A percentile compares a stretch with the other conserved stretches of the same genome.
Evolutionary conservation across 2,797 vertebrate genomes (phyloP).

Genomic region (Champsocephalus gunnari): DNA sequence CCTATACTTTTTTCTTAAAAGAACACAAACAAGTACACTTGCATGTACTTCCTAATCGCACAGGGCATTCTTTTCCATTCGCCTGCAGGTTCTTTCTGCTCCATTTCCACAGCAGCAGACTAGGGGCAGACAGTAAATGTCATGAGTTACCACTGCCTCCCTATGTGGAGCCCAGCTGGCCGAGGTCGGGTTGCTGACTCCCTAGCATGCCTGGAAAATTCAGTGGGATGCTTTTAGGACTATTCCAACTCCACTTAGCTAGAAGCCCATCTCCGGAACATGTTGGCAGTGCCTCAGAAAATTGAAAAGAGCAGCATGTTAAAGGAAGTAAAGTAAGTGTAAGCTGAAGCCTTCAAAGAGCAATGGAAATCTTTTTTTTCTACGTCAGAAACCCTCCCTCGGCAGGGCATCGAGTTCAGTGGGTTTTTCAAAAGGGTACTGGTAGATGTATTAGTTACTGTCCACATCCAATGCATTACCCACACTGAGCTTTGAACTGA

Average conservation of each 20-base stretch:
- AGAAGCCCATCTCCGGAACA: slow-evolving; percentile 30
- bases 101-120: slow-evolving; percentile 54
- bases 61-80: slow-evolving; percentile 1
- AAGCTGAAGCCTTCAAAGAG: slow-evolving; percentile 37
- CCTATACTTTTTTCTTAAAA: slow-evolving; percentile 4
- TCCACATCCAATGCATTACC: slow-evolving; percentile 29
- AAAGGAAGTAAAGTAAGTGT: slow-evolving; percentile 26
- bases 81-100: slow-evolving; percentile 52
- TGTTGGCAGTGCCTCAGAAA: slow-evolving; percentile 1
- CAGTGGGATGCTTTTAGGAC: slow-evolving; percentile 46
- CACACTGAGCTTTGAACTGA: slow-evolving; percentile 33
- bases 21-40: slow-evolving; percentile 4
- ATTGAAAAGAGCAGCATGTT: slow-evolving; percentile 17
- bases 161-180: slow-evolving; percentile 54
- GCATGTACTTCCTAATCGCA: slow-evolving; percentile 5
- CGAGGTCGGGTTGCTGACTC: slow-evolving; percentile 66
- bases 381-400: slow-evolving; percentile 3
- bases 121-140: slow-evolving; percentile 63
- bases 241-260: slow-evolving; percentile 31
- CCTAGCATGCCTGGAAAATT: slow-evolving; percentile 38
- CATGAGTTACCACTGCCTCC: slow-evolving; percentile 42
- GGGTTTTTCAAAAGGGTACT: slow-evolving; percentile 17
- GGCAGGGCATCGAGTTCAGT: slow-evolving; percentile 8
- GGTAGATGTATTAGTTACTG: slow-evolving; percentile 13
- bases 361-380: slow-evolving; percentile 38